Percentiles rank a stretch among this genome's conserved stretches.
phyloP scores from a whole-genome alignment of 1,140 invertebrate genomes.

The Diorhabda carinulata region DNA sequence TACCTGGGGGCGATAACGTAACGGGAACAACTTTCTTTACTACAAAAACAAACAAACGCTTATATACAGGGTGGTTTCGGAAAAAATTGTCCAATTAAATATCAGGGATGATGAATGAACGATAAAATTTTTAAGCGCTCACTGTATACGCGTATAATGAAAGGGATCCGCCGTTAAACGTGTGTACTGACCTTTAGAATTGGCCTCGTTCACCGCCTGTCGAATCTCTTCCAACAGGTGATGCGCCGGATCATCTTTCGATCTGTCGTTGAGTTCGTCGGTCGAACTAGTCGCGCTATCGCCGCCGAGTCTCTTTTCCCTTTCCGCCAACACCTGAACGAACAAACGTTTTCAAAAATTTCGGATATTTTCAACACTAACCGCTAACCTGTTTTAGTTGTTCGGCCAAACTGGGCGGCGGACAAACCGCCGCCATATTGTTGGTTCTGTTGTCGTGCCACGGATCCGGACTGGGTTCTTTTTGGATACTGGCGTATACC shows the following conservation, averaged over 20 bases:
- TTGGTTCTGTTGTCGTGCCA: conserved; percentile 32
- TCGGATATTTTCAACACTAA: neutral
- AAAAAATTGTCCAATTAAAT: no score
- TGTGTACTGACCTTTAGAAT: conserved; percentile 66
- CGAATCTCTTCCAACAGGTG: conserved; percentile 77
- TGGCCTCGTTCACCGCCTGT: conserved; percentile 77
- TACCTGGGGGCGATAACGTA: conserved; percentile 55
- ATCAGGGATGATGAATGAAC: no score
- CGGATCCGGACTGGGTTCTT: conserved; percentile 41
- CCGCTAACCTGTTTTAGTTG: conserved; percentile 71
- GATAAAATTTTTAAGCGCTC: no score
- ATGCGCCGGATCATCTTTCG: conserved; percentile 60
- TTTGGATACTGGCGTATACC: conserved; percentile 45
- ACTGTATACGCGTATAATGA: no score
- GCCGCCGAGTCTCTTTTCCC: conserved; percentile 49
- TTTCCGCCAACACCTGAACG: conserved; percentile 43
- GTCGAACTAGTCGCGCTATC: conserved; percentile 61
- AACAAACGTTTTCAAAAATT: neutral
- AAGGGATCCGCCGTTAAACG: neutral
- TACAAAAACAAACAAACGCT: conserved; percentile 33
- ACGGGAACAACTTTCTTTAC: conserved; percentile 61
- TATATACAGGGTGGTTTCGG: neutral
- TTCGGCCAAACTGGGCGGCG: conserved; percentile 71
- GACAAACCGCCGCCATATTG: conserved; percentile 43
- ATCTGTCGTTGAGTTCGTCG: conserved; percentile 61